Evolutionary conservation across 2,113 vertebrate species (phyloP), one percentile per base, ranked within the genome.

Genomic region (Anguilla rostrata): DNA sequence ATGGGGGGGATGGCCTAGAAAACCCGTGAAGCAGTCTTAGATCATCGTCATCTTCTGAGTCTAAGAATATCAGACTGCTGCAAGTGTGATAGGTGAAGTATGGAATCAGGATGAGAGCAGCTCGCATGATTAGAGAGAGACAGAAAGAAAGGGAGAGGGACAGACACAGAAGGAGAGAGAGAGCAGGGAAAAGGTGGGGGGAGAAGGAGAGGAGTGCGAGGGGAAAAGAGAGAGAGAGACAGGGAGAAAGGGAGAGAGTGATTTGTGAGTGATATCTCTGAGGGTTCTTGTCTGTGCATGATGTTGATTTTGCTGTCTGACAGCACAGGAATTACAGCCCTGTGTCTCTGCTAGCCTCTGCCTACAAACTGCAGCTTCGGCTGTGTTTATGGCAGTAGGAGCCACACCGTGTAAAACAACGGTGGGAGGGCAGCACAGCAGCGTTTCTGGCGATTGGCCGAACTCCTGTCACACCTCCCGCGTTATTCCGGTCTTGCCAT

Each of bases 11-110:
- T 87, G 82, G 53, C 41, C 81, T 87, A 81, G 75, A 89, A 79
- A 83, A 79, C 75, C 71, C 41, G 66, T 89, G 49, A 83, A 40
- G 40, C 34, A 84, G 81, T 88, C 83, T 86, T 83, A 88, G 41
- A 78, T 84, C 46, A 29, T 84, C 34, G 34, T 34, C 46, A 29
- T 82, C 53, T 63, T 71, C 34, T 12, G 41, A 82, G 41, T 82
- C 82, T 80, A 78, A 78, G 22, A 87, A 80, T 56, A 53, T 40
- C 75, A 53, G 11, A 41, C 78, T 84, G 82, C 84, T 12, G 29
- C 39, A 39, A 78, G 16, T 71, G 57, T 86, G 85, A 56, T 75
- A 22, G 66, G 39, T 85, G 56, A 78, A 88, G 80, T 81, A 84
- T 88, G 46, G 56, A 43, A 53, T 26, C 18, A 39, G 83, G 56